phyloP scores from a whole-genome alignment of 2,888 invertebrate genomes.

The Drosophila subsilvestris region DNA sequence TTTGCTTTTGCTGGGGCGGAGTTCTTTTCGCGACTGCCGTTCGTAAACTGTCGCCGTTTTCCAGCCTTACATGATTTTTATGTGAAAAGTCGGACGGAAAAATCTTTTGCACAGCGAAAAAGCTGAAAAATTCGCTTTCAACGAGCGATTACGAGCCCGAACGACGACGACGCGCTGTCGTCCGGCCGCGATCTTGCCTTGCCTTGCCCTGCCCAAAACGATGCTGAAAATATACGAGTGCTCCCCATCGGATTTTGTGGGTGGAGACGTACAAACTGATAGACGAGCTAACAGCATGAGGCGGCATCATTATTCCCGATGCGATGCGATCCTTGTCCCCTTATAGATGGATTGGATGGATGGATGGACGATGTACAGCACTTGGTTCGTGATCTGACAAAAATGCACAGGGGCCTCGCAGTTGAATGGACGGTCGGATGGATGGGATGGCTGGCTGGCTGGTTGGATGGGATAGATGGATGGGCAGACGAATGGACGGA shows the following conservation, averaged over 20 bases:
- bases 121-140: conserved; percentile 57
- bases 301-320: not conserved
- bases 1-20: conserved; percentile 43
- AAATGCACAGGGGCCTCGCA: conserved; percentile 1
- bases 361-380: not conserved
- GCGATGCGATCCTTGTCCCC: not conserved
- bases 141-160: conserved; percentile 28
- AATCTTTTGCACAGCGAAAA: conserved; percentile 24
- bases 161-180: conserved; percentile 3
- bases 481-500: conserved; percentile 3
- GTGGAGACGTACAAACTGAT: too few relatives aligned
- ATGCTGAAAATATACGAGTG: not conserved
- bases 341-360: not conserved
- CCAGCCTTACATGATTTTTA: conserved; percentile 82
- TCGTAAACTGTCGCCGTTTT: conserved; percentile 82
- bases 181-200: too few relatives aligned
- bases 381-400: conserved; percentile 1
- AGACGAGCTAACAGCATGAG: not conserved
- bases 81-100: conserved; percentile 72
- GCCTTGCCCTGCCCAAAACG: too few relatives aligned
- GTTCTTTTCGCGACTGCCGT: conserved; percentile 72
- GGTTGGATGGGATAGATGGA: not conserved
- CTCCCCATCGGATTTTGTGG: not conserved
- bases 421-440: conserved; percentile 33
- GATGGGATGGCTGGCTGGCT: too few relatives aligned